phyloP scores from a whole-genome alignment of 64 coral and sea anemone species.

The Montipora efflorescens region DNA sequence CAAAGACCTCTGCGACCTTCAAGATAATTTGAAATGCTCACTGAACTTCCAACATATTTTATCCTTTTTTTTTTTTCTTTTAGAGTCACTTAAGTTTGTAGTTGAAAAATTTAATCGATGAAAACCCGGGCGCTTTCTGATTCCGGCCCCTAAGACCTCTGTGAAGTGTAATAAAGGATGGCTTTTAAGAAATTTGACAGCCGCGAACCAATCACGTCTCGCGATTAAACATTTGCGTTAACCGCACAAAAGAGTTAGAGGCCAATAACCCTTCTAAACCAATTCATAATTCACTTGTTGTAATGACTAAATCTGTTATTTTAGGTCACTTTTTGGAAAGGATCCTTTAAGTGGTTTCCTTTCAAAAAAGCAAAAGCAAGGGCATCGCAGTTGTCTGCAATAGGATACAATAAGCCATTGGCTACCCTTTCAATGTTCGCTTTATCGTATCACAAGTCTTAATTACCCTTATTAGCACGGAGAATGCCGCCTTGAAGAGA shows the following conservation, averaged over 20 bases:
- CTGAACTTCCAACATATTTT: background rate
- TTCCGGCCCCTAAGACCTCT: slow-evolving; percentile 34
- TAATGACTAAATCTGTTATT: slow-evolving; percentile 4
- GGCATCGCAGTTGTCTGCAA: background rate
- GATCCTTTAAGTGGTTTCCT: slow-evolving; percentile 5
- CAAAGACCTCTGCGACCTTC: slow-evolving; percentile 48
- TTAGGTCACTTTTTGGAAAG: background rate
- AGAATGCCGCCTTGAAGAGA: slow-evolving; percentile 38
- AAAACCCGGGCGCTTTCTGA: background rate
- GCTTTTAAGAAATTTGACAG: slow-evolving; percentile 33
- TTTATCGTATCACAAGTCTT: slow-evolving; percentile 3
- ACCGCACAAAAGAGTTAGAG: slow-evolving; percentile 29
- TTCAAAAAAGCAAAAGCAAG: background rate
- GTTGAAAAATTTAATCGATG: background rate
- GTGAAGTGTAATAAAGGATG: slow-evolving; percentile 24
- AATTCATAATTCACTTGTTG: slow-evolving; percentile 9
- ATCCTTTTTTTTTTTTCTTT: background rate
- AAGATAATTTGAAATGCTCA: background rate
- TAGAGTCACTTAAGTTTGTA: background rate
- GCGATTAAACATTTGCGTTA: background rate
- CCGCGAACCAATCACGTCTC: slow-evolving; percentile 5
- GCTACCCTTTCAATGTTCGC: background rate
- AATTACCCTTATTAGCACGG: slow-evolving; percentile 44
- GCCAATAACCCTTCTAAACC: slow-evolving; percentile 41
- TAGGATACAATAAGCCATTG: slow-evolving; percentile 1